Conservation (phyloP, 1,140 invertebrate species). For the Pseudomyrmex cubaensis region DNA sequence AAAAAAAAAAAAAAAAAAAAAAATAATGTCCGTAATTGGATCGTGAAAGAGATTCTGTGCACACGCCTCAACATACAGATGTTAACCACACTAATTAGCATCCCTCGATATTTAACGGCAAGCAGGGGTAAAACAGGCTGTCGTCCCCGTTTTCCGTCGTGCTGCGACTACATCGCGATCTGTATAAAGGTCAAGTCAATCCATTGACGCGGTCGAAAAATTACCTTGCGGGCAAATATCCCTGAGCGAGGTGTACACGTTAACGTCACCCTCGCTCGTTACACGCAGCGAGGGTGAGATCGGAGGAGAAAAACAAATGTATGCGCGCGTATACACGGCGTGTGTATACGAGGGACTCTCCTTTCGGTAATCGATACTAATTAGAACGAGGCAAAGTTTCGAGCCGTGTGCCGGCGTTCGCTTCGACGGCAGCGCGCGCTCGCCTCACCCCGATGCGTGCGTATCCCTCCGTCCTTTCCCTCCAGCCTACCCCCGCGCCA, state of each 20-base stretch:
- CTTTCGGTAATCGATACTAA: conserved; percentile 73
- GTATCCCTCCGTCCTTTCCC: neutral
- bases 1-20: neutral
- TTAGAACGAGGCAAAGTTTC: conserved; percentile 69
- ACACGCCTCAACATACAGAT: conserved; percentile 4
- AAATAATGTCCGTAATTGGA: too few relatives aligned
- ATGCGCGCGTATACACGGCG: neutral
- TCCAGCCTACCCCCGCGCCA: neutral
- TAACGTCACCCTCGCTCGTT: neutral
- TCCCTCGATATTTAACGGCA: neutral
- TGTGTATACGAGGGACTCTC: conserved; percentile 37
- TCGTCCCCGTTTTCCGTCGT: neutral
- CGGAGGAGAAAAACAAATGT: neutral
- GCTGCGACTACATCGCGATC: conserved; percentile 21
- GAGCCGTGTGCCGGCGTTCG: conserved; percentile 42
- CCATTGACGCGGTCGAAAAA: conserved; percentile 58
- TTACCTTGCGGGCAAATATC: conserved; percentile 49
- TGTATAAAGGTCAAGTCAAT: conserved; percentile 50
- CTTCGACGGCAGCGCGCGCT: conserved; percentile 11
- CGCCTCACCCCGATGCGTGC: conserved; percentile 11
- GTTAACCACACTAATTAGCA: conserved; percentile 44
- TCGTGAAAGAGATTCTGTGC: neutral
- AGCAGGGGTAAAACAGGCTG: conserved; percentile 17
- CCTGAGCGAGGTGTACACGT: neutral
- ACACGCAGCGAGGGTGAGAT: conserved; percentile 50